These are phyloP conservation scores for Hydriomena furcata DNA, from an alignment of 2,888 invertebrate genomes.

Conservation along the genomic window DNA sequence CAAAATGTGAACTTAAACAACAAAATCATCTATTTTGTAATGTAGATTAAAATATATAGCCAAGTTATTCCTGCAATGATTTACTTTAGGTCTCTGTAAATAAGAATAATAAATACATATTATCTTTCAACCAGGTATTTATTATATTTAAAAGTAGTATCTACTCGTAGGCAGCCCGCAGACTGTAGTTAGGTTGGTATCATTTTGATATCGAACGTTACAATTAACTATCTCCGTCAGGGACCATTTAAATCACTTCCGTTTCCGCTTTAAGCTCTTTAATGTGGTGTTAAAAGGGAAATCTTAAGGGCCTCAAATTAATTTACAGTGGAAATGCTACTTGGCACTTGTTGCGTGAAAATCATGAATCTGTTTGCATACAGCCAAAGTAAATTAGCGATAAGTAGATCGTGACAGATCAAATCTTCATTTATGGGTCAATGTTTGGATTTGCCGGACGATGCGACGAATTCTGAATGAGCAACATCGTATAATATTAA, in stretches of 20 bases:
- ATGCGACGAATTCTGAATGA: slow-evolving; percentile 1
- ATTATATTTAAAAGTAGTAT: too few species aligned
- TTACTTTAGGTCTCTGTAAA: too few species aligned
- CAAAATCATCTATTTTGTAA: too few species aligned
- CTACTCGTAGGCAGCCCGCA: too few species aligned
- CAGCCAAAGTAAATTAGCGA: slow-evolving; percentile 31
- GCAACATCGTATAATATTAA: neutral
- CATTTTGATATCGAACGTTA: slow-evolving; percentile 1
- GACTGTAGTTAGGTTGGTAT: neutral
- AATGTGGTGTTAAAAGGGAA: slow-evolving; percentile 21
- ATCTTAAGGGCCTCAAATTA: slow-evolving; percentile 40
- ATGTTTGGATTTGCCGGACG: slow-evolving; percentile 37
- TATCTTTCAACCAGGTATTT: too few species aligned
- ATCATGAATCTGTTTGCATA: slow-evolving; percentile 45
- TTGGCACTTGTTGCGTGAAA: slow-evolving; percentile 51
- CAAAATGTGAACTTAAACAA: too few species aligned
- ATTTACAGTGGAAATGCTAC: slow-evolving; percentile 43
- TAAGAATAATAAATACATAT: too few species aligned
- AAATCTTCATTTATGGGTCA: slow-evolving; percentile 71
- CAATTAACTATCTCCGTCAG: slow-evolving; percentile 4
- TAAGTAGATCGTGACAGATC: slow-evolving; percentile 78
- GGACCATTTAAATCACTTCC: slow-evolving; percentile 13
- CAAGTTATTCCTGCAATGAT: too few species aligned
- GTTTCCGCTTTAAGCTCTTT: slow-evolving; percentile 10
- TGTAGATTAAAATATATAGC: too few species aligned